Base-by-base conservation (phyloP, 2,797 vertebrate species). In the Squalus acanthias region DNA sequence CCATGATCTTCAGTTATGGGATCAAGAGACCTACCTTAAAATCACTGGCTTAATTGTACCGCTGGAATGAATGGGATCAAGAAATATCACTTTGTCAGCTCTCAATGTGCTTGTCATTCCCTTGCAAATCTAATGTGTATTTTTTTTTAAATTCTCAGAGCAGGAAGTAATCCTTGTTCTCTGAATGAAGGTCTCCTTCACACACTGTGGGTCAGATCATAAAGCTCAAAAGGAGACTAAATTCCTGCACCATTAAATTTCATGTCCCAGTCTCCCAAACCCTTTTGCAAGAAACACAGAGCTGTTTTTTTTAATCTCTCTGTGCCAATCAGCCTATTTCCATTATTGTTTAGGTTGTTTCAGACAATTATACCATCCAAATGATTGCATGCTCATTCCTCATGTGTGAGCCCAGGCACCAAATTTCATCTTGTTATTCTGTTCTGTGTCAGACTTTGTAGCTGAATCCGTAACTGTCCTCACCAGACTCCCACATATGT, bases 211-310 rank as follows among this genome's bases (percentile, higher is more conserved):
- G 9, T 60, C 3, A 29, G 50, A 29, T 89, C 87, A 33, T 60
- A 57, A 89, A 89, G 53, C 87, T 89, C 9, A 89, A 89, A 12
- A 89, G 26, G 53, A 89, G 87, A 89, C 10, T 53, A 89, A 60
- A 53, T 60, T 29, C 87, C 26, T 89, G 50, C 87, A 89, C 53
- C 12, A 89, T 89, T 89, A 89, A 89, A 33, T 89, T 89, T 89
- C 87, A 89, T 89, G 53, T 60, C 12, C 20, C 53, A 29, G 24
- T 57, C 26, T 89, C 53, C 9, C 87, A 89, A 29, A 89, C 3
- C 53, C 29, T 89, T 85, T 50, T 85, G 82, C 53, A 82, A 57
- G 26, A 89, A 57, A 13, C 12, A 89, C 29, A 4, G 24, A 33
- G 53, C 57, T 89, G 50, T 60, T 57, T 89, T 60, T 29, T 53